phyloP scores from a whole-genome alignment of 2,797 vertebrate species.

The Catharus ustulatus region DNA sequence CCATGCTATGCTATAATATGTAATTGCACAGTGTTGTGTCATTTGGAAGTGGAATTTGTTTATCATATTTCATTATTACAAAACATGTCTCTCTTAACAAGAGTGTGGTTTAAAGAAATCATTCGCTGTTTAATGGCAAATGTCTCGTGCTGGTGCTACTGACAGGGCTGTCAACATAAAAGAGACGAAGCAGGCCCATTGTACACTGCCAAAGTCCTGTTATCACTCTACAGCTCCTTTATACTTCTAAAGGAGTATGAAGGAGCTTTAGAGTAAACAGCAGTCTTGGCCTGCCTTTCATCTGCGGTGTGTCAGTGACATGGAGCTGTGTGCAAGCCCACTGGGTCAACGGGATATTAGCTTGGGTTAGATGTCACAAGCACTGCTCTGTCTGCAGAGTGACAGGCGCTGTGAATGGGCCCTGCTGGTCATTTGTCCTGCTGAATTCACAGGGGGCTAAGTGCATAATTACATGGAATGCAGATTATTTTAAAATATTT shows the following conservation, averaged over 20 bases:
- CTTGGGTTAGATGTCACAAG: neutral
- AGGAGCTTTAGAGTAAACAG: conserved; percentile 28
- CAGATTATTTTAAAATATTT: neutral
- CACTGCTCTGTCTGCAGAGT: neutral
- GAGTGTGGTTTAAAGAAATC: neutral
- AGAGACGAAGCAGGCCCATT: neutral
- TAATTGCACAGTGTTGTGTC: neutral
- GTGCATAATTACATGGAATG: neutral
- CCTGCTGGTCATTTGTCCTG: neutral
- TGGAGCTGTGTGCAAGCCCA: neutral
- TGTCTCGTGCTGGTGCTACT: neutral
- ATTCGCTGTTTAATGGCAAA: neutral
- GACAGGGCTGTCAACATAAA: conserved; percentile 41
- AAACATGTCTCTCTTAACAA: neutral
- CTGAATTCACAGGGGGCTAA: neutral
- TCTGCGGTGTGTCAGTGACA: neutral
- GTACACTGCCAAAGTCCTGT: conserved; percentile 32
- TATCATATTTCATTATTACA: neutral
- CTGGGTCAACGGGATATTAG: neutral
- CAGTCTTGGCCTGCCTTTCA: conserved; percentile 16
- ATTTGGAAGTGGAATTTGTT: conserved; percentile 18
- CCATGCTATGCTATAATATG: neutral
- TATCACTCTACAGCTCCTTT: conserved; percentile 10
- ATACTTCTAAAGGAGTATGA: neutral
- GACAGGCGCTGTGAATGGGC: neutral